phyloP scores from a whole-genome alignment of 2,113 vertebrate genomes.

The Aleadryas rufinucha region DNA sequence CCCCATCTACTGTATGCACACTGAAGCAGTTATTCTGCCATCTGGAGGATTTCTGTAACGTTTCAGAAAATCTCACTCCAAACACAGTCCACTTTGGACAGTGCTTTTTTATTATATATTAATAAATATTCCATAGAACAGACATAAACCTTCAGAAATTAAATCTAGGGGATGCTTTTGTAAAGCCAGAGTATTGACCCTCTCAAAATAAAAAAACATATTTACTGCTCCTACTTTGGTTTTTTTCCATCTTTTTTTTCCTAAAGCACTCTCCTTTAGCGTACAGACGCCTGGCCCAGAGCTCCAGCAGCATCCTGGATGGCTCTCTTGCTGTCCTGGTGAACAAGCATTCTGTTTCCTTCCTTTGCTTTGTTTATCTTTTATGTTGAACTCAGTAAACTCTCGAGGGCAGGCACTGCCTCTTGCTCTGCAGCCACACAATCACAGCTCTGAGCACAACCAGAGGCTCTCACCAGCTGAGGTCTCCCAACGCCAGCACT shows the following conservation, averaged over 20 bases:
- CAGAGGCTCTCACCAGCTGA: neutral
- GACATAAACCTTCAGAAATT: neutral
- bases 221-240: neutral
- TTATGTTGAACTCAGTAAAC: neutral
- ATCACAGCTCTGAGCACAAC: neutral
- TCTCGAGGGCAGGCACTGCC: neutral
- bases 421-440: neutral
- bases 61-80: neutral
- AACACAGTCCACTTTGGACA: neutral
- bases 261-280: neutral
- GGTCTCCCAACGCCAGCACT: neutral
- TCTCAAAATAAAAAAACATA: neutral
- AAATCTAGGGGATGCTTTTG: neutral
- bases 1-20: neutral
- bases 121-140: neutral
- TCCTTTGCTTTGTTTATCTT: neutral
- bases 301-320: neutral
- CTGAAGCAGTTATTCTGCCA: constrained; percentile 52
- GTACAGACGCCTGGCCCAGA: neutral
- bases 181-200: neutral
- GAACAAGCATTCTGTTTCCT: neutral
- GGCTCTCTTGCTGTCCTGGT: neutral
- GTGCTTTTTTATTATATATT: neutral
- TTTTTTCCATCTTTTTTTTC: accelerated
- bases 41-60: constrained; percentile 33